Conservation (phyloP, 2,113 vertebrate genomes). For the human region DNA sequence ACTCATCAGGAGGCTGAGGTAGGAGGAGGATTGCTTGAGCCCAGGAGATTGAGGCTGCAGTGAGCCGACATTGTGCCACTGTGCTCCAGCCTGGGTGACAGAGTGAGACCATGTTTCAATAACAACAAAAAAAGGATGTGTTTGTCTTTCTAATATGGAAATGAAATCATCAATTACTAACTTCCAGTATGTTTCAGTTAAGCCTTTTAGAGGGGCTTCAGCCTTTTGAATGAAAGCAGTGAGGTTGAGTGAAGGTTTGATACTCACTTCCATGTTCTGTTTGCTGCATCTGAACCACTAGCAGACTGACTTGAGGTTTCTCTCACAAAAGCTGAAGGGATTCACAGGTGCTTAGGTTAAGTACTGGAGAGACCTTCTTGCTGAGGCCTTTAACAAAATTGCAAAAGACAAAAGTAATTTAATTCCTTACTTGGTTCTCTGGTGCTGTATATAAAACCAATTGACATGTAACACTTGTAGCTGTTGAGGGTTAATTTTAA, state of each 20-base stretch:
- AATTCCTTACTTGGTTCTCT: background rate
- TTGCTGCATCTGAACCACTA: background rate
- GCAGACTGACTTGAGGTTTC: background rate
- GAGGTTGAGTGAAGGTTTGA: background rate
- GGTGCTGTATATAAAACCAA: background rate
- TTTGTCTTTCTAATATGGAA: conserved; percentile 17
- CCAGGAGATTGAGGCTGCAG: too few relatives aligned
- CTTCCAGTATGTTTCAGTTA: background rate
- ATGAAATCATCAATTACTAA: background rate
- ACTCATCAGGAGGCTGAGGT: too few relatives aligned
- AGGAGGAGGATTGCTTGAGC: too few relatives aligned
- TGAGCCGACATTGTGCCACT: too few relatives aligned
- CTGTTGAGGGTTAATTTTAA: background rate
- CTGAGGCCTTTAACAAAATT: background rate
- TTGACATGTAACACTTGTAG: background rate
- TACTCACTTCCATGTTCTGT: background rate
- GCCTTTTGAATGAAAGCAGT: background rate
- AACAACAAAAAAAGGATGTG: background rate
- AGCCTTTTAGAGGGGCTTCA: conserved; percentile 11
- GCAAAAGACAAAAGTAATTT: conserved; percentile 5
- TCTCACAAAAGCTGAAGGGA: background rate
- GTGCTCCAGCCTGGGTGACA: too few relatives aligned
- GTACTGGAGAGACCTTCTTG: background rate
- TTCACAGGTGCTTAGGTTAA: background rate
- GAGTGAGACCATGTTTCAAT: too few relatives aligned